Base-by-base conservation (phyloP, 2,113 vertebrate species). In the Sturnira hondurensis region DNA sequence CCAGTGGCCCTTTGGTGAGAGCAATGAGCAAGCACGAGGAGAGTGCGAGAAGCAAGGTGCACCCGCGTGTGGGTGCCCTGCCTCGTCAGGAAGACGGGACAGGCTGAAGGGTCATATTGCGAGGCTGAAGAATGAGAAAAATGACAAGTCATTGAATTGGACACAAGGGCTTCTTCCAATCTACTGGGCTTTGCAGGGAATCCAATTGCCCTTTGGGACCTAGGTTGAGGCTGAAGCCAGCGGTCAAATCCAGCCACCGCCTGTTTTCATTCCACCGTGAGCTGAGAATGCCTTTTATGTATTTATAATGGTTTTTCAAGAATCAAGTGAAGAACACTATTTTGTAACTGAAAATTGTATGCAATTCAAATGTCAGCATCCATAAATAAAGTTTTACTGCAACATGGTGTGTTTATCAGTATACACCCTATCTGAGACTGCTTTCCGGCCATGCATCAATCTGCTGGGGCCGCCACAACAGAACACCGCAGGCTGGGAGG, bases 341-440 rank as follows among this genome's bases (percentile, higher is more conserved):
- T 92, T 89, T 45, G 31, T 93, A 45, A 92, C 31, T 50, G 91
- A 80, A 78, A 58, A 56, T 50, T 80, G 56, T 20, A 63, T 54
- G 65, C 56, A 67, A 33, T 71, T 10, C 12, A 86, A 68, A 80
- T 88, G 83, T 78, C 36, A 28, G 4, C 7, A 13, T 31, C 19
- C 4, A 22, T 36, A 6, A 67, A 26, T 14, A 76, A 68, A 84
- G n/a, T 58, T 74, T 77, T 70, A 41, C 78, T 56, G 76, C 24
- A 77, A 96, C 8, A 52, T 3, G 45, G 4, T 13, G 45, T 17
- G 9, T 31, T 71, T 19, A 71, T 28, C 63, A 31, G 10, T 86
- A 65, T 71, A n/a, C 8, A 36, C 2, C 20, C 58, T 90, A 4
- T 86, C 82, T 80, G 3, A 56, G 26, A n/a, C 38, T 71, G 7